Evolutionary conservation across 2,113 vertebrate genomes (phyloP), one percentile per base, ranked within the genome.

Genomic region (Sphyrna mokarran): DNA sequence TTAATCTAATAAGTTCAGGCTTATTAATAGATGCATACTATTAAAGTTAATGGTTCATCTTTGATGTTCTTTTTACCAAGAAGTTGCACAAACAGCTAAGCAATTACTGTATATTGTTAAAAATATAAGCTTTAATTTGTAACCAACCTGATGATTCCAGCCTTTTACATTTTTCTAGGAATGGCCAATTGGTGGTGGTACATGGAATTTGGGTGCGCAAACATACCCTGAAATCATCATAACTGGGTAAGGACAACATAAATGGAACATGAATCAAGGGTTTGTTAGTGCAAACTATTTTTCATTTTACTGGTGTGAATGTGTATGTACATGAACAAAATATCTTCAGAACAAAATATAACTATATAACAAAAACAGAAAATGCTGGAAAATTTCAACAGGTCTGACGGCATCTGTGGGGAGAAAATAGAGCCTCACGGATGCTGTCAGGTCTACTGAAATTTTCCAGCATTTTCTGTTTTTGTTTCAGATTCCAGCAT

Each of bases 191-290:
- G 98, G 96, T 96, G 99, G 99, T 96, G 99, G 99, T 95, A 98
- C 98, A 0, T 99, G 99, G 99, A 99, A 98, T 14, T 97, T 99
- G 40, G 99, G 99, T 96, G 98, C 98, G 69, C 98, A 99, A 96
- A 98, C 98, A 58, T 99, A 98, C 97, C 98, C 99, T 66, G 99
- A 99, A 97, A 98, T 99, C 96, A 99, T 99, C 96, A 98, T 99
- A 96, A 99, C 99, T 96, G 99, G 99, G 99, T 99, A 97, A 98
- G 98, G 97, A 96, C 95, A 76, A 95, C 22, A 26, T 61, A 80
- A 95, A 48, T 20, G 13, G 40, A 33, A 23, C 43, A n/a, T 29
- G 87, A 90, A 90, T 90, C 87, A 90, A 33, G 8, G 76, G 26
- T 26, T 76, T 48, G 11, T 43, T 69, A 69, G 20, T 68, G 11